Percentiles rank a stretch among this genome's conserved stretches.
Conservation (phyloP, 2,888 invertebrate species). For the Hedya salicella region DNA sequence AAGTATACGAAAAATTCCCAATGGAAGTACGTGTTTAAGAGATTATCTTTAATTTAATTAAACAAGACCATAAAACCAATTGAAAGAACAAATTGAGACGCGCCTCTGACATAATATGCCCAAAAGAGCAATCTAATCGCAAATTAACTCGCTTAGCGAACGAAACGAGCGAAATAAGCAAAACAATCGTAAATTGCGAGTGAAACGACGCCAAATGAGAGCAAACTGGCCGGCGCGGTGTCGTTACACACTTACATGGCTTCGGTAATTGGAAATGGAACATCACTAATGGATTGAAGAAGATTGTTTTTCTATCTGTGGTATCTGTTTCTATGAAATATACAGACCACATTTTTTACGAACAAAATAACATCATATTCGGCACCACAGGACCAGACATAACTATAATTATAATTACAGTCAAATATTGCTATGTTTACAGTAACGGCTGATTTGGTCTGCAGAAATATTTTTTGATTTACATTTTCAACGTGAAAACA, state of each 20-base stretch:
- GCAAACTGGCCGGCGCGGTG: conserved; percentile 31
- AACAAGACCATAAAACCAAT: background rate
- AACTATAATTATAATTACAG: too few species aligned
- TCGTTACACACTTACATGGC: conserved; percentile 49
- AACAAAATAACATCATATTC: background rate
- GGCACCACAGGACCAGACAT: background rate
- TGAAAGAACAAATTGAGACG: conserved; percentile 25
- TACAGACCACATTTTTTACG: background rate
- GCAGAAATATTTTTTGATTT: too few species aligned
- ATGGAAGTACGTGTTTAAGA: background rate
- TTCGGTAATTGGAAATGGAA: conserved; percentile 53
- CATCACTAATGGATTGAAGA: conserved; percentile 47
- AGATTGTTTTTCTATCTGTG: conserved; percentile 42
- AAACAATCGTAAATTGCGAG: conserved; percentile 48
- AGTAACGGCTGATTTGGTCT: too few species aligned
- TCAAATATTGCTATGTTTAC: too few species aligned
- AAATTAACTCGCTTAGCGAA: conserved; percentile 29
- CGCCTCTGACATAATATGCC: conserved; percentile 30
- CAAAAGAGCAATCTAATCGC: conserved; percentile 36
- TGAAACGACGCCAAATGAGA: conserved; percentile 49
- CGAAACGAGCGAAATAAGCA: conserved; percentile 31
- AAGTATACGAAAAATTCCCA: background rate
- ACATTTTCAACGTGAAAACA: too few species aligned
- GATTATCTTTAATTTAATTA: conserved; percentile 4
- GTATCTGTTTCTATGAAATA: background rate